These are phyloP conservation scores for Sminthurinus aureus DNA, from an alignment of 2,888 invertebrate species.

Conservation along the genomic window DNA sequence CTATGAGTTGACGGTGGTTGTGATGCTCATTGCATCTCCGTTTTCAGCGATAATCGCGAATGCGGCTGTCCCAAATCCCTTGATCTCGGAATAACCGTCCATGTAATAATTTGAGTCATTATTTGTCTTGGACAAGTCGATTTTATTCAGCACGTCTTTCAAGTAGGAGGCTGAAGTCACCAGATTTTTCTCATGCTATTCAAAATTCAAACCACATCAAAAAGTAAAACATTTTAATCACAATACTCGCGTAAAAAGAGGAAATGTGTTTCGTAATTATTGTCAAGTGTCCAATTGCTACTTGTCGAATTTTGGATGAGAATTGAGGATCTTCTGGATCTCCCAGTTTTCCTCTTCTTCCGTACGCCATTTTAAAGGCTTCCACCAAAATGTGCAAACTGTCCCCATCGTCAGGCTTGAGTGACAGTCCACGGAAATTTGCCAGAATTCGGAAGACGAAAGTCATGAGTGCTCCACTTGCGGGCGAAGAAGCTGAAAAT, in stretches of 20 bases:
- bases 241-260: no score
- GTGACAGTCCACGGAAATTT: not conserved
- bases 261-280: no score
- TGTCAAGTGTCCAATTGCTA: no score
- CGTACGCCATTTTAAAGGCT: not conserved
- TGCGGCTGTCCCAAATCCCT: not conserved
- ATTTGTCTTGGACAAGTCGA: not conserved
- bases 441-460: not conserved
- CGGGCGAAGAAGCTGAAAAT: no score
- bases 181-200: not conserved
- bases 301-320: no score
- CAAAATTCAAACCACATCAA: not conserved
- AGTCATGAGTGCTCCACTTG: not conserved
- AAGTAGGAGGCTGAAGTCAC: not conserved
- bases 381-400: not conserved
- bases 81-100: not conserved
- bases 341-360: not conserved
- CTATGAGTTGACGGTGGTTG: not conserved
- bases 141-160: not conserved
- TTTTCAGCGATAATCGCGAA: not conserved
- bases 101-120: not conserved
- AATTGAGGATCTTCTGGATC: no score
- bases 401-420: not conserved
- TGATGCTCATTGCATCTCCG: not conserved
- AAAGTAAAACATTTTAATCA: not conserved